Base-by-base conservation (phyloP, 2,888 invertebrate genomes). In the Mythimna ferrago region DNA sequence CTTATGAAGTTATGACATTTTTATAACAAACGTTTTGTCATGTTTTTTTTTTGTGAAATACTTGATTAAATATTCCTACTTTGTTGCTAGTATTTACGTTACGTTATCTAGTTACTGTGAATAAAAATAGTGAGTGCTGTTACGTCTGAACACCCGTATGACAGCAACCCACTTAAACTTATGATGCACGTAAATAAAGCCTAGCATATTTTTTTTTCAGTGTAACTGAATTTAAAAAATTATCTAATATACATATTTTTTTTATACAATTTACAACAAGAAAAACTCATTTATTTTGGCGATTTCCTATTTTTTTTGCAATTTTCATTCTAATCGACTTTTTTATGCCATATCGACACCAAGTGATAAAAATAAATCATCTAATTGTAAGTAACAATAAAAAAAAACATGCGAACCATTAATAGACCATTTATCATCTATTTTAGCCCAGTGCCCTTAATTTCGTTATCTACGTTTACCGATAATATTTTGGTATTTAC, bases 41-140 rank as follows among this genome's bases (percentile, higher is more conserved):
- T 72, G 73, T 72, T 48, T 51, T 79, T 74, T 79, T 74, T 72
- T 79, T 74, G 2, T 19, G 72, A 61, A 72, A 75, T 56, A 61
- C 32, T 6, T 74, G 7, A 54, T 54, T 26, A 71, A 74, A 78
- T 60, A 71, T 16, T 19, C 2, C 1, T 70, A 60, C 0, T 19
- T 19, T 38, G 26, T 51, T 21, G 14, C 32, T 16, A 41, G 9
- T 53, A 48, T 26, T 64, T 67, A 35, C 64, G n/a, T 66, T 21
- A 19, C 32, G 21, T 32, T 74, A 61, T 78, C 60, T 48, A 38
- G 60, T 78, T 54, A 71, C 19, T 78, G 26, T 60, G 19, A 70
- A 69, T 74, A 32, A 48, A 38, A 60, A 44, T 38, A 38, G 6
- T 51, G 32, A 38, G 6, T 51, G 32, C n/a, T 44, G 53, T 61